Percentiles rank a stretch among this genome's conserved stretches.
phyloP scores from a whole-genome alignment of 2,113 vertebrate species.

The Aphelocoma coerulescens region DNA sequence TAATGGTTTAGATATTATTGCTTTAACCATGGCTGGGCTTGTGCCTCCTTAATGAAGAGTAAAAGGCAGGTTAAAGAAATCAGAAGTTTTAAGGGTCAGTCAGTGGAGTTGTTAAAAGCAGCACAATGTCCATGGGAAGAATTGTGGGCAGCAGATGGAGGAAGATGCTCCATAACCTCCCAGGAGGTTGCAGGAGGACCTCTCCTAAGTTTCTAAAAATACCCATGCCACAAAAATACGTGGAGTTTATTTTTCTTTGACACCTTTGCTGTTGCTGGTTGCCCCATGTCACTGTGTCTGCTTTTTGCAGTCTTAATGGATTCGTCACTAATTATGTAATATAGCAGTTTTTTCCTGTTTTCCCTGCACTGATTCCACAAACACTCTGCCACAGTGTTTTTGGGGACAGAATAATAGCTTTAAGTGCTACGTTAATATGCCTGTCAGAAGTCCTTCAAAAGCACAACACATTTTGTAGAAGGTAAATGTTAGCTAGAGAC shows the following conservation, averaged over 20 bases:
- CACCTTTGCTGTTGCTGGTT: neutral
- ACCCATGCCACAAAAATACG: rapidly evolving
- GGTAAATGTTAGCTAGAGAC: neutral
- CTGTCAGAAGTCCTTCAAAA: neutral
- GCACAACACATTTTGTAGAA: neutral
- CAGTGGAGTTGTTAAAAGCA: neutral
- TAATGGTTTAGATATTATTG: neutral
- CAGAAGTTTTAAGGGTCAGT: neutral
- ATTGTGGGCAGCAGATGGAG: neutral
- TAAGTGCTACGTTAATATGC: neutral
- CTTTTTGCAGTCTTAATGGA: neutral
- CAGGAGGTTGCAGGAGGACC: neutral
- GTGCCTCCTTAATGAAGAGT: neutral
- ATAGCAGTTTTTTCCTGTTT: neutral
- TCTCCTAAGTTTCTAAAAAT: neutral
- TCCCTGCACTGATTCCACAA: neutral
- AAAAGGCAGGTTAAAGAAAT: neutral
- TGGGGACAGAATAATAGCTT: neutral
- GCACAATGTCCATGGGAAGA: neutral
- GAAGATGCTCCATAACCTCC: neutral
- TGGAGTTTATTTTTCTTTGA: neutral
- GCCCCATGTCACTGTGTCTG: too few relatives aligned
- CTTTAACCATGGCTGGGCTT: neutral
- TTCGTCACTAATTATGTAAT: neutral
- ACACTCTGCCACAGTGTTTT: neutral